A percentile compares a stretch with the other conserved stretches of the same genome.
Evolutionary conservation across 2,888 invertebrate genomes (phyloP).

Genomic region (Ormyrus rosae): DNA sequence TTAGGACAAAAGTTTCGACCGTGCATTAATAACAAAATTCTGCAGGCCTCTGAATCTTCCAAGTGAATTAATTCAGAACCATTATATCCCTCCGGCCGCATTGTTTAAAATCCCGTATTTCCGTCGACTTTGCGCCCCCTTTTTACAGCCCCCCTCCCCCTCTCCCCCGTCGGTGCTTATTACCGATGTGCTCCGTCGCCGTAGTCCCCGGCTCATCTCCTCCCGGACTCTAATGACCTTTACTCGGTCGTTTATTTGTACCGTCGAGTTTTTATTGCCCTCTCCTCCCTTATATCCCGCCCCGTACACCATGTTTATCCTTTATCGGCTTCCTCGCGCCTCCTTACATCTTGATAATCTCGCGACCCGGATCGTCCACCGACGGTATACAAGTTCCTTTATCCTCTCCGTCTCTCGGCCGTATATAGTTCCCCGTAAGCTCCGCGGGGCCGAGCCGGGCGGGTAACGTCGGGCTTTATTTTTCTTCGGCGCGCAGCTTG

Average conservation of each 20-base stretch:
- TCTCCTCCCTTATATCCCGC: background rate
- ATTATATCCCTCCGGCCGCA: too few relatives aligned
- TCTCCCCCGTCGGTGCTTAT: background rate
- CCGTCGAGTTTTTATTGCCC: conserved; percentile 7
- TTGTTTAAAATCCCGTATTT: too few relatives aligned
- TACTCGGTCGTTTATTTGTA: conserved; percentile 19
- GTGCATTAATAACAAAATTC: too few relatives aligned
- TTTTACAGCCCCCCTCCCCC: too few relatives aligned
- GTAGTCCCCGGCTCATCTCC: background rate
- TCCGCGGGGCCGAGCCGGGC: background rate
- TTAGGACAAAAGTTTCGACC: too few relatives aligned
- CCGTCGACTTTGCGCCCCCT: too few relatives aligned
- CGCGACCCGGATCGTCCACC: background rate
- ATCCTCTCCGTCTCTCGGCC: background rate
- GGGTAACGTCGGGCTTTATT: background rate
- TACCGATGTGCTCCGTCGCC: background rate
- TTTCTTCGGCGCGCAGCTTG: conserved; percentile 22
- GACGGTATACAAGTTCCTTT: conserved; percentile 9
- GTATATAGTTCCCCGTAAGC: background rate
- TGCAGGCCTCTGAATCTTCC: too few relatives aligned
- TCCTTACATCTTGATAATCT: conserved; percentile 23
- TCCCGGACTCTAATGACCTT: background rate
- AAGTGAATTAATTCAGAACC: too few relatives aligned
- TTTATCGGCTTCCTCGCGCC: conserved; percentile 22
- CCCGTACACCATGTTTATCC: conserved; percentile 4